A percentile compares a stretch with the other conserved stretches of the same genome.
Evolutionary conservation across 2,888 invertebrate genomes (phyloP).

Genomic region (Eupeodes latifasciatus): DNA sequence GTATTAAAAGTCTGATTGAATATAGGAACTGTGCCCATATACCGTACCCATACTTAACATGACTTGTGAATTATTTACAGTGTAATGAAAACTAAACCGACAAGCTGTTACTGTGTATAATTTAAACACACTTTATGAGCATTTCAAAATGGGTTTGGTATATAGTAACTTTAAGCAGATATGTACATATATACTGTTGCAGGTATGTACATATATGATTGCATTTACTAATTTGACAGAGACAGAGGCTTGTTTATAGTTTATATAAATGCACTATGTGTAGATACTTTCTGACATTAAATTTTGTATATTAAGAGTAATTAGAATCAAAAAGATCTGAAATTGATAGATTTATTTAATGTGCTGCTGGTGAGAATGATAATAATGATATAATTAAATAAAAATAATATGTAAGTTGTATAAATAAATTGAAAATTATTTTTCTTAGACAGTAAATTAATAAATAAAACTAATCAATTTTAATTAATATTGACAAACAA

Average conservation of each 20-base stretch:
- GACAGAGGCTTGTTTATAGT: not conserved
- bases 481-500: too few species aligned
- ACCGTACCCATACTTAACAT: not conserved
- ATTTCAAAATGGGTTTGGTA: not conserved
- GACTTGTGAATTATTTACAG: conserved; percentile 6
- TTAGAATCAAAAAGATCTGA: not conserved
- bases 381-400: too few species aligned
- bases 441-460: too few species aligned
- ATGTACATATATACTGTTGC: not conserved
- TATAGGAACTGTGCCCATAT: too few species aligned
- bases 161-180: too few species aligned
- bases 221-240: conserved; percentile 35
- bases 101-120: conserved; percentile 30
- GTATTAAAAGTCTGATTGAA: not conserved
- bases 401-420: too few species aligned
- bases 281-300: conserved; percentile 13
- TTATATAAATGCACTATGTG: too few species aligned
- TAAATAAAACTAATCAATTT: too few species aligned
- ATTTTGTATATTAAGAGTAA: not conserved
- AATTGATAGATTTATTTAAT: too few species aligned
- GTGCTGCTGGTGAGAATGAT: too few species aligned
- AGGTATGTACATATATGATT: conserved; percentile 7
- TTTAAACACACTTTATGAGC: conserved; percentile 15
- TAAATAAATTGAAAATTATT: too few species aligned
- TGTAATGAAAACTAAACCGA: not conserved